Percentiles rank a stretch among this genome's conserved stretches.
Conservation (phyloP, 2,113 vertebrate genomes). For the Phrynosoma blainvillii region DNA sequence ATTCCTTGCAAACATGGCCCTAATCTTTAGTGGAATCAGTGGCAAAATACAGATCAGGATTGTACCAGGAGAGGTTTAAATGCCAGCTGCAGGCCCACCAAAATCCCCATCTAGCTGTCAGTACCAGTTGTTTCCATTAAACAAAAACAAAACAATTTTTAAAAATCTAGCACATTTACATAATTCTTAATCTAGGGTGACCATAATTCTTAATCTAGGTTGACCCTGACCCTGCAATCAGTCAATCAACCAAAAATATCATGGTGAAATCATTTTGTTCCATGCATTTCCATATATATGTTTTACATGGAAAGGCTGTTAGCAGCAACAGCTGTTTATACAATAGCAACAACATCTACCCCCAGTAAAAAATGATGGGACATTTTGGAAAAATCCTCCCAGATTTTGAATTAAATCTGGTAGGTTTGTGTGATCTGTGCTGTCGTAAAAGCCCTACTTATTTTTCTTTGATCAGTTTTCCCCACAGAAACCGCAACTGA, state of each 20-base stretch:
- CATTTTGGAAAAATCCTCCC: background rate
- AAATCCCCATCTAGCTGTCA: background rate
- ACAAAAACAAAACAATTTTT: background rate
- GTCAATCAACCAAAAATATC: too few species aligned
- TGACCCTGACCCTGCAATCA: background rate
- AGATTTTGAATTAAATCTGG: background rate
- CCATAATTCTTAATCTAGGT: background rate
- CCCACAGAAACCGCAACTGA: conserved; percentile 54
- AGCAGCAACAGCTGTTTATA: background rate
- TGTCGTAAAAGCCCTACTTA: conserved; percentile 43
- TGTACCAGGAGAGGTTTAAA: conserved; percentile 1
- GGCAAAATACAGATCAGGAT: too few species aligned
- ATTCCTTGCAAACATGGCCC: too few species aligned
- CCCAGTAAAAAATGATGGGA: background rate
- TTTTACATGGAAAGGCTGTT: background rate
- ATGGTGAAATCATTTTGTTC: background rate
- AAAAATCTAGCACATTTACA: background rate
- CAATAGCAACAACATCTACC: background rate
- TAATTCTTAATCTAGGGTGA: background rate
- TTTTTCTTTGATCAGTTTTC: conserved; percentile 59
- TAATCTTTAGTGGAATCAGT: too few species aligned
- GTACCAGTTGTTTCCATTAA: background rate
- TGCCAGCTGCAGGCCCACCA: background rate
- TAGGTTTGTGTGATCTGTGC: background rate
- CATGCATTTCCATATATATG: background rate